Percentiles rank a stretch among this genome's conserved stretches.
phyloP scores from a whole-genome alignment of 2,797 vertebrate species.

The Anolis apletophallus region DNA sequence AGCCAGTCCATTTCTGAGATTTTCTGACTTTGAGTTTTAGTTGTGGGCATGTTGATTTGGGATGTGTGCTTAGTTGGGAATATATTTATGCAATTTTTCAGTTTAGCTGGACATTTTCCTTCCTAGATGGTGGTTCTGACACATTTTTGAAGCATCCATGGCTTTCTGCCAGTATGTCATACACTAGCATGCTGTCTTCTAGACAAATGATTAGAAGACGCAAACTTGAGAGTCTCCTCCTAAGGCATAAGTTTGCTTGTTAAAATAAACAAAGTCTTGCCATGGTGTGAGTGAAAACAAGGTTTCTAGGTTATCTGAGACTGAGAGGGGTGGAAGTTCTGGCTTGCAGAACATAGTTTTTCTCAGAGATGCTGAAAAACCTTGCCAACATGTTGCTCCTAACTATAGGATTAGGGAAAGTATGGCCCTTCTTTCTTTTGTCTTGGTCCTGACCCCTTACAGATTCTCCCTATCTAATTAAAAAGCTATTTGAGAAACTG shows the following conservation, averaged over 20 bases:
- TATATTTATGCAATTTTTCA: background rate
- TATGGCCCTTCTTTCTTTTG: no score
- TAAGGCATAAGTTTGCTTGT: background rate
- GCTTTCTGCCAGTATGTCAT: background rate
- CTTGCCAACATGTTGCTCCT: no score
- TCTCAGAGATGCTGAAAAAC: background rate
- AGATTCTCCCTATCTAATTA: no score
- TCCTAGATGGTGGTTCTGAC: background rate
- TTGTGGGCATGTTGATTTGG: background rate
- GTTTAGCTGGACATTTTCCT: background rate
- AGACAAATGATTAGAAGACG: background rate
- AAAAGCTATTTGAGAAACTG: no score
- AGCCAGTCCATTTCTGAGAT: background rate
- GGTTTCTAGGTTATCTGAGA: background rate
- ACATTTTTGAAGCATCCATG: background rate
- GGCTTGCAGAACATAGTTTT: background rate
- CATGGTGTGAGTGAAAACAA: background rate
- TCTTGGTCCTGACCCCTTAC: no score
- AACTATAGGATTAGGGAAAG: no score
- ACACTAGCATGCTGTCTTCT: background rate
- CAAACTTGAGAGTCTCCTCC: no score
- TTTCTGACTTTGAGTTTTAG: background rate
- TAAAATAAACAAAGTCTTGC: background rate
- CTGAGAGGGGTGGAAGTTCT: background rate
- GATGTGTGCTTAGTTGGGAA: accelerated